Conservation (phyloP, 2,888 invertebrate species). For the Cerastoderma edule region DNA sequence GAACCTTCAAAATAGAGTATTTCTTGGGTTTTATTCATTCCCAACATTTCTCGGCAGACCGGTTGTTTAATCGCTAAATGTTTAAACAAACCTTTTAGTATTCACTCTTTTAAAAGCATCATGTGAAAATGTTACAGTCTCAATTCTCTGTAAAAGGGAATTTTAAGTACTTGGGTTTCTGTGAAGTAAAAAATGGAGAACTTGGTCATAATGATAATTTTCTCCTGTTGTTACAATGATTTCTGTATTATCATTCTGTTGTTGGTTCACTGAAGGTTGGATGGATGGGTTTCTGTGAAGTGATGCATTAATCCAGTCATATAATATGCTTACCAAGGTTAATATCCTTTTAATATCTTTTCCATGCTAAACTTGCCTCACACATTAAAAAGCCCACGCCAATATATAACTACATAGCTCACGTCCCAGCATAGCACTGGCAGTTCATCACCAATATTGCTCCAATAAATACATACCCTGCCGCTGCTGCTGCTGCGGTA, state of each 20-base stretch:
- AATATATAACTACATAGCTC: slow-evolving; percentile 19
- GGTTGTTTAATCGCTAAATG: too few species aligned
- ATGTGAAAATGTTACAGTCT: too few species aligned
- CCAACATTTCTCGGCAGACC: too few species aligned
- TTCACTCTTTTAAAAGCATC: too few species aligned
- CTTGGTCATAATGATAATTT: background rate
- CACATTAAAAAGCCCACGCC: too few species aligned
- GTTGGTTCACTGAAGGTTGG: too few species aligned
- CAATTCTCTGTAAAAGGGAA: background rate
- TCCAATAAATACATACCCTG: background rate
- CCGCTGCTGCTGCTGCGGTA: too few species aligned
- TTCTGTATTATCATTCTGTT: too few species aligned
- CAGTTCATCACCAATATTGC: background rate
- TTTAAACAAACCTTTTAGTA: too few species aligned
- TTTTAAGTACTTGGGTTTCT: background rate
- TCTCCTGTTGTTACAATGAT: background rate
- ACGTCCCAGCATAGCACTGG: background rate
- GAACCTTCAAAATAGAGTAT: too few species aligned
- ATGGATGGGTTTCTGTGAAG: too few species aligned
- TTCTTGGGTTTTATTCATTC: too few species aligned
- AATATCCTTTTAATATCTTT: slow-evolving; percentile 10
- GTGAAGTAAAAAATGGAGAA: background rate
- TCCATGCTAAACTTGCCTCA: slow-evolving; percentile 18
- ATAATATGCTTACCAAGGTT: slow-evolving; percentile 6
- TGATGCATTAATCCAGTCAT: slow-evolving; percentile 21